Base-by-base conservation (phyloP, 2,888 invertebrate species). In the Uropetala carovei region DNA sequence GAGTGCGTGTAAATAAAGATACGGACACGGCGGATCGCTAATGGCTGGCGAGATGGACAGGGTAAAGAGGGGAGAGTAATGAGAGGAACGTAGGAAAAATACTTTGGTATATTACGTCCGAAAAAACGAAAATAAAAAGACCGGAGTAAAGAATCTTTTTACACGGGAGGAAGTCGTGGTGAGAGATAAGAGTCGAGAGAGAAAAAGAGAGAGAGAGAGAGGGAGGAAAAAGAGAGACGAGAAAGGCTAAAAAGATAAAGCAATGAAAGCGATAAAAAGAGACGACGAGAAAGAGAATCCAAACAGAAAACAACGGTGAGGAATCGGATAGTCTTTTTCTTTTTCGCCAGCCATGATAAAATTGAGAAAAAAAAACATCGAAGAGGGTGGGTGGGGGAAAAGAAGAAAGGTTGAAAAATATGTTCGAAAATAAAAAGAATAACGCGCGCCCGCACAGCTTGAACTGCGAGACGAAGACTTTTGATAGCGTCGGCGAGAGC, bases 321-420 rank as follows among this genome's bases (percentile, higher is more conserved):
- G 75, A 75, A 75, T 75, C 75, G 75, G 75, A 75, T 75, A 75
- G 75, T 75, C 75, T 75, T 75, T 75, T 75, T 75, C 75, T 27
- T 27, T 18, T 75, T 27, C 75, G 27, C 75, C 75, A 27, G 75
- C 75, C 10, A 75, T 75, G 75, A 75, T 75, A 75, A 75, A 75
- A 75, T 75, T 75, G 13, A 14, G 27, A 22, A 75, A 75, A 75
- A n/a, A 75, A 75, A 75, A 75, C 75, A 13, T 43, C 43, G 43
- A 43, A 43, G 75, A 4, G n/a, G n/a, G 22, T 0, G n/a, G n/a
- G n/a, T 75, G 75, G 22, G 22, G 11, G 22, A 4, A 75, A 75
- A 75, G 22, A 75, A 75, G 75, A 5, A 43, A 0, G 27, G 75
- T 14, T 68, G 68, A 27, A 75, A 75, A 75, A 75, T 75, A 75